These are phyloP conservation scores for Trochalopteron elliotii DNA, from an alignment of 2,113 vertebrate species.

Conservation along the genomic window DNA sequence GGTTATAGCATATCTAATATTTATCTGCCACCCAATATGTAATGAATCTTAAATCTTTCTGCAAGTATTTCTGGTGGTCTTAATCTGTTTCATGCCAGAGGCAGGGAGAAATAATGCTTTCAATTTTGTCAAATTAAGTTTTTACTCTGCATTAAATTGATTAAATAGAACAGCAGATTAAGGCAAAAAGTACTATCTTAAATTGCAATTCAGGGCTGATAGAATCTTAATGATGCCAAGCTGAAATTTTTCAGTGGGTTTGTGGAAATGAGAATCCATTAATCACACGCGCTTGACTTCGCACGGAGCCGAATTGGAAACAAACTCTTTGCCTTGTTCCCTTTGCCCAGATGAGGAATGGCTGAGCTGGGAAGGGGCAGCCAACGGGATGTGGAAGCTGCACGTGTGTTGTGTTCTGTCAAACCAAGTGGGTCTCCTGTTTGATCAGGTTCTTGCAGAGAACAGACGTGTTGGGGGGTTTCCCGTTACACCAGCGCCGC, in stretches of 20 bases:
- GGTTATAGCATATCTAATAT: neutral
- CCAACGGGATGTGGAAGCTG: neutral
- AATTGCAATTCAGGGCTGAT: constrained; percentile 27
- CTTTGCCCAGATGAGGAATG: neutral
- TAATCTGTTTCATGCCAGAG: constrained; percentile 7
- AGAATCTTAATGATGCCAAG: constrained; percentile 40
- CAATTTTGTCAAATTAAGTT: constrained; percentile 41
- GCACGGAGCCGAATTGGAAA: fast-evolving
- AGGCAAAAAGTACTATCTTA: neutral
- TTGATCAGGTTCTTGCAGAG: neutral
- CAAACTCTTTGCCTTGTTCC: neutral
- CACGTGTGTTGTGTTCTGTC: neutral
- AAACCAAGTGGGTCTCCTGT: neutral
- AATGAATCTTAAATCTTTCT: constrained; percentile 5
- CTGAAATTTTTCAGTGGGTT: neutral
- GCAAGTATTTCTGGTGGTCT: constrained; percentile 32
- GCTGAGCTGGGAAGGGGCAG: neutral
- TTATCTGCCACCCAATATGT: neutral
- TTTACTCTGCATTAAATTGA: constrained; percentile 49
- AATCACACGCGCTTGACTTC: fast-evolving
- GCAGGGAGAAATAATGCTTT: constrained; percentile 1
- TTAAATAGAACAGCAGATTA: constrained; percentile 43
- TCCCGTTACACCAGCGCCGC: fast-evolving
- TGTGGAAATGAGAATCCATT: neutral
- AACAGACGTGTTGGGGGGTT: neutral